Conservation (phyloP, 2,113 vertebrate species). For the Elachura formosa region DNA sequence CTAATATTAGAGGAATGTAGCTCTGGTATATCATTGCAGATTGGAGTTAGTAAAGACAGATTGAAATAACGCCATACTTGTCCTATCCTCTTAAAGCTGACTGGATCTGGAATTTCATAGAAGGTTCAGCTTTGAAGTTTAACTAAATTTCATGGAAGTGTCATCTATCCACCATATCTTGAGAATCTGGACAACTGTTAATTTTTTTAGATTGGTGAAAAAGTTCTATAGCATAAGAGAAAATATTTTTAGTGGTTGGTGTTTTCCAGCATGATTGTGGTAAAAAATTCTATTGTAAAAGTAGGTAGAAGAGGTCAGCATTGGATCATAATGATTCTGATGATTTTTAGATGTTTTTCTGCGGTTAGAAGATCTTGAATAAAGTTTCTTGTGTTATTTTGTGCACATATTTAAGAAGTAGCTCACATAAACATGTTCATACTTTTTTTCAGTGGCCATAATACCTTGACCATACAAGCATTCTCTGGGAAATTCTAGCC, state of each 20-base stretch:
- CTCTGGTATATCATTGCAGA: neutral
- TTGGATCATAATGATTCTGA: neutral
- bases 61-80: constrained; percentile 9
- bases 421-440: neutral
- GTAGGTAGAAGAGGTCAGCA: neutral
- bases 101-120: neutral
- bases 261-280: neutral
- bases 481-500: neutral
- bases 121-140: neutral
- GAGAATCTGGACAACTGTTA: neutral
- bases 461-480: neutral
- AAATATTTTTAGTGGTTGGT: neutral
- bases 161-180: neutral
- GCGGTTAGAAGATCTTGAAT: neutral
- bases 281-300: neutral
- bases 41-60: neutral
- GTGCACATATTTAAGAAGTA: neutral
- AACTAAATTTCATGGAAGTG: neutral
- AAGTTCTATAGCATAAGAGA: neutral
- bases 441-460: neutral
- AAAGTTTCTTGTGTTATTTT: neutral
- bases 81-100: neutral
- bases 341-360: neutral
- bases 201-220: neutral
- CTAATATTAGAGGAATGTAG: constrained; percentile 48